Percentiles rank a stretch among this genome's conserved stretches.
Evolutionary conservation across 2,113 vertebrate genomes (phyloP).

Genomic region (Cercopithecus mona): DNA sequence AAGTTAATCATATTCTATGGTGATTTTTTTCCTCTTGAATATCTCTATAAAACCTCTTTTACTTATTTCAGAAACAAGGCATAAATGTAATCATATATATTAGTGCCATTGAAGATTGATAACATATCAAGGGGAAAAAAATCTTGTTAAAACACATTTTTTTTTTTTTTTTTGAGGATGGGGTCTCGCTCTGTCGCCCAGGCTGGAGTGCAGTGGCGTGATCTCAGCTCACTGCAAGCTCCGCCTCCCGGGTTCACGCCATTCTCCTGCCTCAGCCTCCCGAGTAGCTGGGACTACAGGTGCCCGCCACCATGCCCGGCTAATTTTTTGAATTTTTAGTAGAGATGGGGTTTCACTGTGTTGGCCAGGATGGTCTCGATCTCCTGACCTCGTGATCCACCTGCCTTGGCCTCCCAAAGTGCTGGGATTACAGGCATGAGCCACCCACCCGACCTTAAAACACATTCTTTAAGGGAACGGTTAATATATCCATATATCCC

Average conservation of each 20-base stretch:
- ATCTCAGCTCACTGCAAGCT: too few relatives aligned
- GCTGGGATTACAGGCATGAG: too few relatives aligned
- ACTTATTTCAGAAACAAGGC: background rate
- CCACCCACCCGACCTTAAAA: background rate
- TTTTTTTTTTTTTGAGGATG: too few relatives aligned
- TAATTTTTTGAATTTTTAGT: too few relatives aligned
- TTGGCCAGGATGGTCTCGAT: too few relatives aligned
- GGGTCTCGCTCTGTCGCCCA: fast-evolving
- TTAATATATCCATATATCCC: background rate
- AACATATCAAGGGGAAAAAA: background rate
- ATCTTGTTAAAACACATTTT: background rate
- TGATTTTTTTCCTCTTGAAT: background rate
- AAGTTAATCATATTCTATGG: background rate
- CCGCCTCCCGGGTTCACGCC: fast-evolving
- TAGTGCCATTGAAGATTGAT: background rate
- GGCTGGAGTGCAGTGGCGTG: too few relatives aligned
- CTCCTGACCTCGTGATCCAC: too few relatives aligned
- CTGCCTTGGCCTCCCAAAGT: too few relatives aligned
- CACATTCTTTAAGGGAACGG: background rate
- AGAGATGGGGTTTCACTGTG: too few relatives aligned
- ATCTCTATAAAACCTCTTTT: background rate
- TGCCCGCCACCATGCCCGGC: fast-evolving
- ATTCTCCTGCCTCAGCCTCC: too few relatives aligned
- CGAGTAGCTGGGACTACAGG: too few relatives aligned
- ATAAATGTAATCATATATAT: background rate